Percentiles rank a stretch among this genome's conserved stretches.
phyloP scores from a whole-genome alignment of 53 echinoderm and acorn worm genomes.

The Glandiceps talaboti region DNA sequence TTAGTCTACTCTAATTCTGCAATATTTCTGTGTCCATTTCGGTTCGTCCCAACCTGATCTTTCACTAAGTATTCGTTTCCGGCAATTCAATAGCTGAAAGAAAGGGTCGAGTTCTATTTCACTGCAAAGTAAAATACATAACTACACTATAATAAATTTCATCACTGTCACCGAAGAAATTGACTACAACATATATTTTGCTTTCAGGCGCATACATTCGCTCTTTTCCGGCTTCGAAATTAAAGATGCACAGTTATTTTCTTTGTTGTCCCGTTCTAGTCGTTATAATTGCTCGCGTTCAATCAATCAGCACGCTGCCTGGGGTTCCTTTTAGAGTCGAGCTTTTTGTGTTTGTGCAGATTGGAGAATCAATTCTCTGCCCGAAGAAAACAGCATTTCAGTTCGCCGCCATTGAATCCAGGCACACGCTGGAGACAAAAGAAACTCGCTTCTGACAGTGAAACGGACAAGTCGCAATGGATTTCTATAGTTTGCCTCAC shows the following conservation, averaged over 20 bases:
- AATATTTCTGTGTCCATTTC: not conserved
- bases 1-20: too few relatives aligned
- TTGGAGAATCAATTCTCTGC: not conserved
- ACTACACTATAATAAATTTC: not conserved
- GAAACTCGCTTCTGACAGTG: not conserved
- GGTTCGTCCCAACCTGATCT: not conserved
- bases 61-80: not conserved
- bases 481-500: not conserved
- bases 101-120: not conserved
- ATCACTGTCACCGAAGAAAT: too few relatives aligned
- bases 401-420: not conserved
- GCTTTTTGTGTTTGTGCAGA: not conserved
- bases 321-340: not conserved
- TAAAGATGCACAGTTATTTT: not conserved
- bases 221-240: not conserved
- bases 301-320: not conserved
- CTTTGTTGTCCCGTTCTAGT: not conserved
- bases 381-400: not conserved
- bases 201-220: not conserved
- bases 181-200: not conserved
- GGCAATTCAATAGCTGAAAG: not conserved
- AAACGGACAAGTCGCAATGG: not conserved
- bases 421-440: not conserved
- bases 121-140: not conserved
- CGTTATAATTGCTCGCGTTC: not conserved